Conservation (phyloP, 2,797 vertebrate species). For the Rhabdomys pumilio region DNA sequence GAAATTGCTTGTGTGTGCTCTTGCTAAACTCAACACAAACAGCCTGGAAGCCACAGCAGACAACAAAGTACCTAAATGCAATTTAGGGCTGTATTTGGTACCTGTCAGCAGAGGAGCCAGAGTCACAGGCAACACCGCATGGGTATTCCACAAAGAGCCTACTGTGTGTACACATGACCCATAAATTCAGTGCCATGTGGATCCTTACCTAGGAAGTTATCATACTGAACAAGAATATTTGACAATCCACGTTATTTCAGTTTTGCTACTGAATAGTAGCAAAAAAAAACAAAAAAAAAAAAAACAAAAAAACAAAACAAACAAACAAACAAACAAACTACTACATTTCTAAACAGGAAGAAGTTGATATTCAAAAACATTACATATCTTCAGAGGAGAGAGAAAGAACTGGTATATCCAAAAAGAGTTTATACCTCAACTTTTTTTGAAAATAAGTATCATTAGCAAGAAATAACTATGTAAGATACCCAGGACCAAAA, state of each 20-base stretch:
- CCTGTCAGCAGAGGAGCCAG: not conserved
- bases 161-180: not conserved
- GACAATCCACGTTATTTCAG: not conserved
- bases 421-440: not conserved
- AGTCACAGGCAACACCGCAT: not conserved
- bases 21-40: not conserved
- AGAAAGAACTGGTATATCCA: not conserved
- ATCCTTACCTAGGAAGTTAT: not conserved
- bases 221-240: not conserved
- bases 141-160: not conserved
- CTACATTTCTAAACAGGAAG: not conserved
- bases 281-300: not conserved
- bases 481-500: conserved; percentile 16
- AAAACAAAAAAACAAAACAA: not conserved
- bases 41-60: not conserved
- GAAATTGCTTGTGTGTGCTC: not conserved
- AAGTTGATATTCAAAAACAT: not conserved
- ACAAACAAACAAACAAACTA: not conserved
- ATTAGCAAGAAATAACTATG: conserved; percentile 27
- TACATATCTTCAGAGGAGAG: conserved; percentile 10
- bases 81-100: not conserved
- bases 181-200: not conserved
- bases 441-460: not conserved
- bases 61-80: fast-evolving
- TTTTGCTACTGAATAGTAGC: not conserved